Percentiles rank a stretch among this genome's conserved stretches.
phyloP scores from a whole-genome alignment of 2,888 invertebrate species.

The Holacanthella duospinosa region DNA sequence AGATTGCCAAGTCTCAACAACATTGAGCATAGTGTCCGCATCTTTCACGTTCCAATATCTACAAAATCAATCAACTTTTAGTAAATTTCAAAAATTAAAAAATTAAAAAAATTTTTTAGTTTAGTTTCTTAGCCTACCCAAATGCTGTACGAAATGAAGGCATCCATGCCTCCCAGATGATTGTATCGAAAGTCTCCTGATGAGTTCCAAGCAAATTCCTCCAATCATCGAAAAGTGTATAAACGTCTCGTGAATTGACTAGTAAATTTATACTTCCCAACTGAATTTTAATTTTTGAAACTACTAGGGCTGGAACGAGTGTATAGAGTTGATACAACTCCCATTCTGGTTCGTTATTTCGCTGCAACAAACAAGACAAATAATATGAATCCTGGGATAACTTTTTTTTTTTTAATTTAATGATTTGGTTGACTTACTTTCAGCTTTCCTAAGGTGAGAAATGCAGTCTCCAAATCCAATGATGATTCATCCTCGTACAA shows the following conservation, averaged over 20 bases:
- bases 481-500: conserved; percentile 41
- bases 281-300: conserved; percentile 66
- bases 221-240: conserved; percentile 44
- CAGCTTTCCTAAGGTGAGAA: conserved; percentile 49
- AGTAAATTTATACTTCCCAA: conserved; percentile 72
- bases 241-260: conserved; percentile 53
- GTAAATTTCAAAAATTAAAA: conserved; percentile 39
- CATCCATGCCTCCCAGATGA: conserved; percentile 85
- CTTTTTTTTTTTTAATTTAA: not conserved
- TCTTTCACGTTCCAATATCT: conserved; percentile 72
- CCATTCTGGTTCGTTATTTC: conserved; percentile 56
- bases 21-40: conserved; percentile 63
- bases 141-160: conserved; percentile 65
- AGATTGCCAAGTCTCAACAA: conserved; percentile 70
- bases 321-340: conserved; percentile 71
- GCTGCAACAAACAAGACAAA: conserved; percentile 42
- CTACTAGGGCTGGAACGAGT: conserved; percentile 71
- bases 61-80: conserved; percentile 37
- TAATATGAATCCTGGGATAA: not conserved
- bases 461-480: conserved; percentile 51
- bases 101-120: conserved; percentile 43
- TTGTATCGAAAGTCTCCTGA: conserved; percentile 59
- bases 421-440: conserved; percentile 41
- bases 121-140: too few relatives aligned
- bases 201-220: conserved; percentile 19